Evolutionary conservation across 2,888 invertebrate species (phyloP), one percentile per base, ranked within the genome.

Genomic region (Strigamia crassipes): DNA sequence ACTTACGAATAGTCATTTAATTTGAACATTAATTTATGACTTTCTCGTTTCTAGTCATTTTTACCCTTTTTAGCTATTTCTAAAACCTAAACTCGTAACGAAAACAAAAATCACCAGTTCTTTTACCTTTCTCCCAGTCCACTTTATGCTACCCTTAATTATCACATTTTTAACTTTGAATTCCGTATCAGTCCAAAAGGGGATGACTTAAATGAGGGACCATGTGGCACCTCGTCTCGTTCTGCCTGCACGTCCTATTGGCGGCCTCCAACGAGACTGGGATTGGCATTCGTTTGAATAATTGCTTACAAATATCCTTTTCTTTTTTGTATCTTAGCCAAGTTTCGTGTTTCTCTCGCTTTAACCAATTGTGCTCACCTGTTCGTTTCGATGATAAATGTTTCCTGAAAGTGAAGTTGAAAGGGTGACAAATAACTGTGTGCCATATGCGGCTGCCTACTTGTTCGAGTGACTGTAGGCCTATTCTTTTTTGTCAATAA

Each of bases 321-420:
- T 66, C 66, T 66, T 66, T 66, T 66, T 66, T 66, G 23, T 66
- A 31, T 66, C 66, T 66, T 66, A 66, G 66, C 66, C 66, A 66
- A 66, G 66, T 66, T 23, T 66, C 66, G 66, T 66, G 66, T 66
- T 66, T 66, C 66, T 66, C 66, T 66, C 66, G 66, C 66, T 66
- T 66, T 66, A 66, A 66, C 66, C 66, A 66, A 66, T 66, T 66
- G 66, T 66, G 66, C 66, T 66, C 66, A 66, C 66, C 66, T 66
- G 66, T 66, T 66, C 27, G 23, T 66, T 31, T 66, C 66, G 27
- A 66, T 66, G 66, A 66, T 51, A 51, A 51, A 51, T 66, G 66
- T 66, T 66, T 66, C 66, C 66, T 66, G 27, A 51, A 51, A 51
- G 23, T 13, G 27, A 66, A 66, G 66, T 66, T 66, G 66, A 66